These are phyloP conservation scores for Rhinoptilus africanus DNA, from an alignment of 2,113 vertebrate genomes.

Conservation along the genomic window DNA sequence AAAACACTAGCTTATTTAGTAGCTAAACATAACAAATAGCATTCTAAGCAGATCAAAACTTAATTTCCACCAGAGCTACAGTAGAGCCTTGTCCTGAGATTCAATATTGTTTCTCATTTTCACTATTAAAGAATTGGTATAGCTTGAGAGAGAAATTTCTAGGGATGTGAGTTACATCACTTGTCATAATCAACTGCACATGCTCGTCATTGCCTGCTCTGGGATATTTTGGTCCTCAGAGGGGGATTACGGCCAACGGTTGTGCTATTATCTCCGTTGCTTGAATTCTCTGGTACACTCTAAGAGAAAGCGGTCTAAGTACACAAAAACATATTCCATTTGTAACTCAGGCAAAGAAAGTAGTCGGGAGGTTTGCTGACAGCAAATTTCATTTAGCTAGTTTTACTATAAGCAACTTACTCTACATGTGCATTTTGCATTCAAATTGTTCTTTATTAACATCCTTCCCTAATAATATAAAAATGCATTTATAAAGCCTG, in stretches of 20 bases:
- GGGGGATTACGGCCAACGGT: neutral
- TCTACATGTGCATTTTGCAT: neutral
- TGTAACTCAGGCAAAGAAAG: neutral
- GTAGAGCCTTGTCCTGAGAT: neutral
- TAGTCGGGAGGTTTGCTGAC: neutral
- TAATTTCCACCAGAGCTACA: neutral
- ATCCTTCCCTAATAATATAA: slow-evolving; percentile 19
- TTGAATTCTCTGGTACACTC: neutral
- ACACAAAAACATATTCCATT: neutral
- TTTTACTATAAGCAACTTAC: slow-evolving; percentile 7
- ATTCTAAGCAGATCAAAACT: neutral
- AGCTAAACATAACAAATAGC: neutral
- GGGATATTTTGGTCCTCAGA: neutral
- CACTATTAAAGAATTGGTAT: neutral
- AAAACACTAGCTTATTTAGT: neutral
- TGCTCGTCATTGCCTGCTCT: neutral
- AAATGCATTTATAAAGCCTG: slow-evolving; percentile 25
- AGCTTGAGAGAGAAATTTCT: neutral
- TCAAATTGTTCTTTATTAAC: slow-evolving; percentile 36
- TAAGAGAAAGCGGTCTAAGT: neutral
- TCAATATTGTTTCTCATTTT: neutral
- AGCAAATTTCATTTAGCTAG: slow-evolving; percentile 28
- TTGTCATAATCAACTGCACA: neutral
- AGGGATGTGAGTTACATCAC: neutral
- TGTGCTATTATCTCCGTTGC: neutral